phyloP scores from a whole-genome alignment of 2,797 vertebrate species.

The Dipus sagitta region DNA sequence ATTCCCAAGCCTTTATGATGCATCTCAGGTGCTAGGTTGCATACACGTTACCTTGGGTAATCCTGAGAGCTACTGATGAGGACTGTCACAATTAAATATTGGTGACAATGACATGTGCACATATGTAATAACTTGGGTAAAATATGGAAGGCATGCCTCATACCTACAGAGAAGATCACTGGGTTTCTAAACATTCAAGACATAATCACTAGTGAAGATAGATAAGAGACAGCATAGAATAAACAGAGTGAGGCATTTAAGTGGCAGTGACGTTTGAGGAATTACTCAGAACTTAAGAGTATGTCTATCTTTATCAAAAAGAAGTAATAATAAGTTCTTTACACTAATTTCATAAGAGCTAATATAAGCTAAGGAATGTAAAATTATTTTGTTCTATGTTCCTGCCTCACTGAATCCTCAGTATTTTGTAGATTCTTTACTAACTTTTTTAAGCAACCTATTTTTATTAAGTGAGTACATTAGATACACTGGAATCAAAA shows the following conservation, averaged over 20 bases:
- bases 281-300: neutral
- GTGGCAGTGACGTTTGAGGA: neutral
- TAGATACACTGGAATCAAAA: conserved; percentile 17
- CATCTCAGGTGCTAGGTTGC: neutral
- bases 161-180: neutral
- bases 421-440: neutral
- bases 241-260: neutral
- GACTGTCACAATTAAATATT: neutral
- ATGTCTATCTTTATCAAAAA: neutral
- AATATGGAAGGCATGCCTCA: neutral
- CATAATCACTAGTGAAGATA: neutral
- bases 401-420: too few relatives aligned
- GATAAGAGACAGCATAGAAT: neutral
- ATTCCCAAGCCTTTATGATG: neutral
- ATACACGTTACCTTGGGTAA: neutral
- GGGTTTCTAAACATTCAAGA: conserved; percentile 12
- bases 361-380: neutral
- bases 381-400: neutral
- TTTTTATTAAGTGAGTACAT: conserved; percentile 14
- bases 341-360: neutral
- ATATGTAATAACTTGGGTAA: neutral
- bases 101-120: neutral
- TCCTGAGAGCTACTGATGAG: neutral
- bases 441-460: neutral
- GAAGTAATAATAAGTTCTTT: neutral